Percentiles rank a stretch among this genome's conserved stretches.
Evolutionary conservation across 2,888 invertebrate species (phyloP).

Genomic region (Eupithecia insigniata): DNA sequence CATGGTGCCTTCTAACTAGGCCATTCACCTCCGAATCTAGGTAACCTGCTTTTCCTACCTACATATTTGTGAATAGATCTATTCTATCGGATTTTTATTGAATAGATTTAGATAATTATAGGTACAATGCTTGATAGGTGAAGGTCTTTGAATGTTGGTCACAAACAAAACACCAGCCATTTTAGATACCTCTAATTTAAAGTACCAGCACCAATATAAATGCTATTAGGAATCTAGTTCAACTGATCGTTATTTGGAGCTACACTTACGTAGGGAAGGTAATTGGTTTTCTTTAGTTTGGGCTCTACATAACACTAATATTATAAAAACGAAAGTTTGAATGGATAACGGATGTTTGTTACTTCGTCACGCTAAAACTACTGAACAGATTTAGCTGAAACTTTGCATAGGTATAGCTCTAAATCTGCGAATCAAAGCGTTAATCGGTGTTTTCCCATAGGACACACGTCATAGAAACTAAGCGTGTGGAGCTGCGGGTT

Average conservation of each 20-base stretch:
- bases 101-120: not conserved
- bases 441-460: not conserved
- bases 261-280: not conserved
- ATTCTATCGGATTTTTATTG: not conserved
- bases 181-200: not conserved
- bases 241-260: not conserved
- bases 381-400: not conserved
- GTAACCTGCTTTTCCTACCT: conserved; percentile 6
- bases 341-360: no score
- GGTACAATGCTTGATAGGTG: not conserved
- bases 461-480: not conserved
- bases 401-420: not conserved
- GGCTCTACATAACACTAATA: not conserved
- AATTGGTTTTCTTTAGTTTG: not conserved
- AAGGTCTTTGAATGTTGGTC: not conserved
- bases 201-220: not conserved
- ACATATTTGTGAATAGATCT: not conserved
- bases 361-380: not conserved
- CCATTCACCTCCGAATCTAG: conserved; percentile 9
- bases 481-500: not conserved
- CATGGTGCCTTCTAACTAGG: not conserved
- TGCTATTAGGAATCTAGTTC: not conserved
- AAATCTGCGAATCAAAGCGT: not conserved
- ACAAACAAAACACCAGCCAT: not conserved
- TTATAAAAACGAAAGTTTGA: no score